These are phyloP conservation scores for Pygoscelis antarcticus DNA, from an alignment of 2,113 vertebrate species.

Conservation along the genomic window DNA sequence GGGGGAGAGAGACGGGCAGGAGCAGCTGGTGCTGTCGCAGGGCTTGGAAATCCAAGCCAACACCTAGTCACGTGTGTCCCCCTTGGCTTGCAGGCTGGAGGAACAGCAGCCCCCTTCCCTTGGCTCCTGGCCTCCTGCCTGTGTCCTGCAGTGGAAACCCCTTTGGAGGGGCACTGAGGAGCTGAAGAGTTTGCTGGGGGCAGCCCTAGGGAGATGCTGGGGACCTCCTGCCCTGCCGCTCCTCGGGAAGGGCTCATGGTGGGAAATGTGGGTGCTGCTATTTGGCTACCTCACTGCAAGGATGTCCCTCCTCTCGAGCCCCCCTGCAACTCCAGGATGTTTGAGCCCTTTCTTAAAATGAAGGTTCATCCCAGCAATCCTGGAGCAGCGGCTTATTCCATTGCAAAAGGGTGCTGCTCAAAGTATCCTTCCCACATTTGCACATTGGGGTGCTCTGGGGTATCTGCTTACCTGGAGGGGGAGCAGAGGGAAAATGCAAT, in stretches of 20 bases:
- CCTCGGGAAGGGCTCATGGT: not conserved
- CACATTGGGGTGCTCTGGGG: not conserved
- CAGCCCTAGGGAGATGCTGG: not conserved
- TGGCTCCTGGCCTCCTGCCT: not conserved
- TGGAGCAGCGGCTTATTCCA: not conserved
- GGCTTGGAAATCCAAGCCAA: constrained; percentile 41
- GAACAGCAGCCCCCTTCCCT: not conserved
- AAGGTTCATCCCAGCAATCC: not conserved
- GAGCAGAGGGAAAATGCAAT: not conserved
- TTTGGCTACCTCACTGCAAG: not conserved
- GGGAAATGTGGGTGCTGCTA: not conserved
- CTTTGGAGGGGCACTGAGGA: not conserved
- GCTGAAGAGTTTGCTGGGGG: not conserved
- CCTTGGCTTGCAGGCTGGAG: not conserved
- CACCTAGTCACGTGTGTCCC: not conserved
- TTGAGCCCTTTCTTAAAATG: not conserved
- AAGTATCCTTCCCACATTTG: not conserved
- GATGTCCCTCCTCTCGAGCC: not conserved
- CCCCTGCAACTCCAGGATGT: not conserved
- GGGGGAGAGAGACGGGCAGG: constrained; percentile 49
- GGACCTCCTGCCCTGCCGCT: not conserved
- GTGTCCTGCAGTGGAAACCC: not conserved
- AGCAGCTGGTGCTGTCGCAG: constrained; percentile 48
- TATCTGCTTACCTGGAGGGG: not conserved
- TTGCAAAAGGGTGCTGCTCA: not conserved